Base-by-base conservation (phyloP, 2,797 vertebrate genomes). In the Geotrypetes seraphini region DNA sequence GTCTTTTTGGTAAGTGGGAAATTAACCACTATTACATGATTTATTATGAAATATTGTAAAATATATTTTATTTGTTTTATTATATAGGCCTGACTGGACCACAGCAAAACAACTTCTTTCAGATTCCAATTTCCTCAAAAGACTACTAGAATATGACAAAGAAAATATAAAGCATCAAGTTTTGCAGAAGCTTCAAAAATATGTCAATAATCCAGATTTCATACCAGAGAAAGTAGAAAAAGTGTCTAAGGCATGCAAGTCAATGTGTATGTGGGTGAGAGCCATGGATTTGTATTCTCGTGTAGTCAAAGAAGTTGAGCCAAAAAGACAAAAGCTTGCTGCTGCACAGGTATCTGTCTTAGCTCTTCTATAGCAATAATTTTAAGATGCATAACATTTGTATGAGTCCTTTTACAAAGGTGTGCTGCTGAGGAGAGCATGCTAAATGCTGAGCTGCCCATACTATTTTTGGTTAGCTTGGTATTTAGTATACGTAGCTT, bases 181-280 rank as follows among this genome's bases (percentile, higher is more conserved):
- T 40, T 51, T 88, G 39, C 48, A 60, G 36, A 89, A 88, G 34
- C 73, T 90, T 25, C 83, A 88, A 16, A 88, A 69, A 57, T 89
- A 90, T 19, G 41, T 87, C 27, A 79, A 72, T 46, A 90, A 92
- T 47, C 78, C 79, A 5, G 81, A 90, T 61, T 92, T 89, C 40
- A 30, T 85, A 18, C 84, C 83, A 10, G 84, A 89, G 39, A 89
- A 88, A 71, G 85, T 88, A 25, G 84, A 89, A 45, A 91, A 84
- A 33, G 82, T 88, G 11, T 90, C 86, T 25, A 85, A 69, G 63
- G 83, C 86, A 3, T 92, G 86, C 40, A 85, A 57, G 33, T 91
- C 85, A 8, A 88, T 91, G 85, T 90, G 84, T 31, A 89, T 89
- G 84, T 87, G 84, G 84, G 88, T 87, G 30, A 78, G 81, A 60